Conservation (phyloP, 2,888 invertebrate species). For the Kuschelorhynchus macadamiae region DNA sequence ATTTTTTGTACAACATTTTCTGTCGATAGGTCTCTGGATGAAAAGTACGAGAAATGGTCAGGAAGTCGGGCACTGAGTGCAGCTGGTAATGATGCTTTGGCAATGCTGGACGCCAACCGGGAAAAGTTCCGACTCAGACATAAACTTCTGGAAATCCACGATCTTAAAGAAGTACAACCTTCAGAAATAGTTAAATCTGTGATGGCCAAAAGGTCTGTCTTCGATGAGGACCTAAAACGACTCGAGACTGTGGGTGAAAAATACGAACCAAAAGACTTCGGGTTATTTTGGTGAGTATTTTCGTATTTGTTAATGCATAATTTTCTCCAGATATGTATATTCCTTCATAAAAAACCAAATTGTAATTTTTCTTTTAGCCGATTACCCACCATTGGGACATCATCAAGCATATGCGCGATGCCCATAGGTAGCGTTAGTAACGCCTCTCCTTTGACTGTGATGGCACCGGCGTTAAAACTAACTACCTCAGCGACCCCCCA, state of each 20-base stretch:
- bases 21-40: constrained; percentile 88
- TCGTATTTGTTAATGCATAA: no score
- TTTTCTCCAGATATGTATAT: not conserved
- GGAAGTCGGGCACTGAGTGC: constrained; percentile 76
- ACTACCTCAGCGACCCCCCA: constrained; percentile 55
- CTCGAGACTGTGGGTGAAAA: constrained; percentile 89
- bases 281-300: constrained; percentile 56
- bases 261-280: constrained; percentile 79
- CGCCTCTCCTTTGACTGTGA: constrained; percentile 54
- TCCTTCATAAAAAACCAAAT: no score
- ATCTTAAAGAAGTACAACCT: constrained; percentile 79
- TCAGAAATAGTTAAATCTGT: constrained; percentile 95
- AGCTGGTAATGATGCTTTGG: constrained; percentile 71
- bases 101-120: constrained; percentile 72
- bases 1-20: no score
- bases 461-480: constrained; percentile 57
- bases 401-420: constrained; percentile 43
- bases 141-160: constrained; percentile 81
- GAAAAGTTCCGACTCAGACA: constrained; percentile 75
- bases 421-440: constrained; percentile 53
- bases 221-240: constrained; percentile 95
- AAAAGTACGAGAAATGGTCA: constrained; percentile 93
- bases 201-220: constrained; percentile 92
- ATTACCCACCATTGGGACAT: constrained; percentile 29
- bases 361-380: no score